phyloP scores from a whole-genome alignment of 2,113 vertebrate genomes.

The Strigops habroptila region DNA sequence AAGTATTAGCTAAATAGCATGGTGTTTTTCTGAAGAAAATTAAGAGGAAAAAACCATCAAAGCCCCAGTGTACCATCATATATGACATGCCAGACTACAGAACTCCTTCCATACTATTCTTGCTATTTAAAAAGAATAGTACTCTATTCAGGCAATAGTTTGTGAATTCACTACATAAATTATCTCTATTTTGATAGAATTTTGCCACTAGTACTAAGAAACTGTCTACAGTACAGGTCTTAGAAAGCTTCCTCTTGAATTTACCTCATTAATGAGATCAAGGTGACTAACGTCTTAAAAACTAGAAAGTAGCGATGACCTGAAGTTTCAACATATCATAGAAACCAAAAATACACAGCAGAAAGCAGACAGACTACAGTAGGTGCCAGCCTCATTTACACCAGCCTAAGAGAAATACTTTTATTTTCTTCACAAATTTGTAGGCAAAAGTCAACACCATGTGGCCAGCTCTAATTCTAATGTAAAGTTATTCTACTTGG shows the following conservation, averaged over 20 bases:
- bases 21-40: not conserved
- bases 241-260: not conserved
- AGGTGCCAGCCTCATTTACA: not conserved
- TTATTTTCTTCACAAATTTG: slow-evolving; percentile 27
- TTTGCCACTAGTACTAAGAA: not conserved
- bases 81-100: not conserved
- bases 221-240: not conserved
- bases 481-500: slow-evolving; percentile 26
- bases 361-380: not conserved
- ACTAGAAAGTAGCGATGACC: not conserved
- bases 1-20: not conserved
- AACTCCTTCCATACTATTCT: not conserved
- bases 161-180: not conserved
- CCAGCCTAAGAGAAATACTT: slow-evolving; percentile 18
- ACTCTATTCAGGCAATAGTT: not conserved
- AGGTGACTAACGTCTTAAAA: not conserved
- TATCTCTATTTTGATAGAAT: not conserved
- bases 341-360: not conserved
- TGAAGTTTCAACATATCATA: not conserved
- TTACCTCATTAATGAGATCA: not conserved
- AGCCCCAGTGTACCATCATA: not conserved
- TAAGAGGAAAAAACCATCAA: not conserved
- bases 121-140: not conserved
- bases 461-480: slow-evolving; percentile 37
- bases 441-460: slow-evolving; percentile 27